Conservation (phyloP, 2,888 invertebrate species). For the Dichetophora obliterata region DNA sequence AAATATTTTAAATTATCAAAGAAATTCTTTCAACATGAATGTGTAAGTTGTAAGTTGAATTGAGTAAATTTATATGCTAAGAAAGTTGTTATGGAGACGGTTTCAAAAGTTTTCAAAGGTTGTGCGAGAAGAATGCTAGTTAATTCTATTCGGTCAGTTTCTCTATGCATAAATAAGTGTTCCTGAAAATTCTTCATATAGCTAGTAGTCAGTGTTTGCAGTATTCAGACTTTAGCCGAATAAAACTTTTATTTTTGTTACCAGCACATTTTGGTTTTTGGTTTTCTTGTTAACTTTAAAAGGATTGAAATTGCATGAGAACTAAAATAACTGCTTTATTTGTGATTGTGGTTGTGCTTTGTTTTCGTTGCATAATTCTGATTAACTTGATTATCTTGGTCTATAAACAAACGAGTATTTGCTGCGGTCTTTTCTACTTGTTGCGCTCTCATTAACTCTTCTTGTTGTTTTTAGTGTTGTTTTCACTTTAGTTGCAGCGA, state of each 20-base stretch:
- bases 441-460: neutral
- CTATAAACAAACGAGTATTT: too few relatives aligned
- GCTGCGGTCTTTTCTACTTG: neutral
- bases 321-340: neutral
- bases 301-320: too few relatives aligned
- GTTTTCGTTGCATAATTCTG: neutral
- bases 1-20: slow-evolving; percentile 46
- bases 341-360: neutral
- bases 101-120: too few relatives aligned
- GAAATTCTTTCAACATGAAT: slow-evolving; percentile 59
- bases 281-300: too few relatives aligned
- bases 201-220: too few relatives aligned
- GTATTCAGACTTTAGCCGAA: too few relatives aligned
- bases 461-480: neutral
- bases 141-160: too few relatives aligned
- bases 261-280: too few relatives aligned
- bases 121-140: too few relatives aligned
- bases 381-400: neutral
- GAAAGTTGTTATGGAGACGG: neutral
- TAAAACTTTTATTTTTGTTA: too few relatives aligned
- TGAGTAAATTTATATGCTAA: neutral
- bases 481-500: neutral
- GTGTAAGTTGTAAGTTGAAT: slow-evolving; percentile 49
- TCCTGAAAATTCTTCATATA: too few relatives aligned
- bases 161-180: too few relatives aligned